Evolutionary conservation across 2,888 invertebrate genomes (phyloP), one percentile per base, ranked within the genome.

Genomic region (Reticulitermes lucifugus): DNA sequence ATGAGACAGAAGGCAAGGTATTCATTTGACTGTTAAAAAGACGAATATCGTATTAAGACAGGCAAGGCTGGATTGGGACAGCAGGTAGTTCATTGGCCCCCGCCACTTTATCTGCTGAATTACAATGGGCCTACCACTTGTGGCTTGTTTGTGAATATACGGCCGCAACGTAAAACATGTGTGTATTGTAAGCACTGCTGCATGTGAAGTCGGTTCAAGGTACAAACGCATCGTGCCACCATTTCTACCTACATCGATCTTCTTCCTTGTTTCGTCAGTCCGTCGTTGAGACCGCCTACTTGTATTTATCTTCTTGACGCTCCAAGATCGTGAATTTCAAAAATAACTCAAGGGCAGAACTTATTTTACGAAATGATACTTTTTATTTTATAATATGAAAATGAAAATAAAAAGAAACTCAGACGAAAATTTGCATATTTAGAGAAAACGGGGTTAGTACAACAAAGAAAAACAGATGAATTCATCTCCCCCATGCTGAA

Each of bases 351-450:
- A 79, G 82, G 86, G 82, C 82, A 84, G 84, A 86, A 87, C 86
- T 86, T 84, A 86, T 85, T 87, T 86, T 86, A 79, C 46, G 87
- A 86, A 84, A 84, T 85, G 83, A 81, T 86, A 85, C 85, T 86
- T 85, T 86, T 86, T 86, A 86, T 82, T 84, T 85, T 86, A 87
- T 85, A 85, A 85, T 85, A 87, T 87, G 82, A 84, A 85, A 82
- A 75, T 22, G 73, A 65, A 77, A 59, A 87, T 73, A 84, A 85
- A 86, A 86, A 86, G 85, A 87, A 87, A 87, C 86, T 85, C 86
- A 85, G 85, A 87, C 86, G 86, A 86, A 85, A 87, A 87, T 87
- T 87, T 87, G 87, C 87, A 87, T 87, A 87, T 85, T 86, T 86
- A 86, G 87, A 86, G 85, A 83, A 79, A 71, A 60, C 60, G 82